Percentiles rank a stretch among this genome's conserved stretches.
phyloP scores from a whole-genome alignment of 2,113 vertebrate species.

The Atrichornis clamosus region DNA sequence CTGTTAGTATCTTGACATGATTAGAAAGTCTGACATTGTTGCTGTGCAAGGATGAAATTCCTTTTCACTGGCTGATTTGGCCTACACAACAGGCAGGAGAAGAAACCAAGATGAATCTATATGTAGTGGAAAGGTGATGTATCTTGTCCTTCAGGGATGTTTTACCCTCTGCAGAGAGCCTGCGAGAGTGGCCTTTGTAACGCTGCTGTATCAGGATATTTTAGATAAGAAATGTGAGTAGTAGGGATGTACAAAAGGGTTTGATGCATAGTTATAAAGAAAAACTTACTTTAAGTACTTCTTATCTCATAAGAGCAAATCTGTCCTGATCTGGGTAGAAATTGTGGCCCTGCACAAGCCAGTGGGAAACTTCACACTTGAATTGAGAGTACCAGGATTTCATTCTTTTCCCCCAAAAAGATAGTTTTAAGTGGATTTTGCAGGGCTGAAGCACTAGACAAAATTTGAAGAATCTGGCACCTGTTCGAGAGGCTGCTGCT shows the following conservation, averaged over 20 bases:
- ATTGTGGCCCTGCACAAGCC: not conserved
- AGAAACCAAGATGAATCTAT: not conserved
- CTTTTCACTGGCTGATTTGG: not conserved
- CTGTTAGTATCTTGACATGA: slow-evolving; percentile 3
- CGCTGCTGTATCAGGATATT: not conserved
- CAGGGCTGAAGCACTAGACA: not conserved
- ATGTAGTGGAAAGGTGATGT: not conserved
- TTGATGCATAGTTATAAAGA: not conserved
- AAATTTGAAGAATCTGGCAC: not conserved
- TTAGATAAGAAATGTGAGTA: not conserved
- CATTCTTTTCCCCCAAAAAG: fast-evolving
- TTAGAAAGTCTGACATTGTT: not conserved
- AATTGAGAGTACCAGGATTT: not conserved
- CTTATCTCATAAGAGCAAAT: not conserved
- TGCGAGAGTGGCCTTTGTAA: not conserved
- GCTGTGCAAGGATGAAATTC: not conserved
- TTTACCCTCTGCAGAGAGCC: not conserved
- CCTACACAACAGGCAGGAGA: not conserved
- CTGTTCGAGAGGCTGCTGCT: not conserved
- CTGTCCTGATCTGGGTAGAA: not conserved
- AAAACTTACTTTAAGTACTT: not conserved
- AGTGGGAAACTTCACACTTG: not conserved
- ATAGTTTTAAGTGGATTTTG: not conserved
- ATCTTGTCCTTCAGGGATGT: not conserved
- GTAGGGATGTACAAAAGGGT: not conserved